These are phyloP conservation scores for Astropecten irregularis DNA, from an alignment of 53 echinoderm and acorn worm species.

Conservation along the genomic window DNA sequence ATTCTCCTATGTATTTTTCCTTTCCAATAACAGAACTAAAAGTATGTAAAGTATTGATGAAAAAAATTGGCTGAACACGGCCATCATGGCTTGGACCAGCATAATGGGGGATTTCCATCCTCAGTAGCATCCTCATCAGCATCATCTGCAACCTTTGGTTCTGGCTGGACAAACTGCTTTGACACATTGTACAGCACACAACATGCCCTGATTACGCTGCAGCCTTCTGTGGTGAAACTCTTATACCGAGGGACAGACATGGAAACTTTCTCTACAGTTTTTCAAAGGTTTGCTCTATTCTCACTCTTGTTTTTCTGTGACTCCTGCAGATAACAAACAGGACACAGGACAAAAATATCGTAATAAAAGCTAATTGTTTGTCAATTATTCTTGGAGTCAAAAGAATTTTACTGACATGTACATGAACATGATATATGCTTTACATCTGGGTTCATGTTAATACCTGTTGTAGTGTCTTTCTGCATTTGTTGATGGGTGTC, in stretches of 20 bases:
- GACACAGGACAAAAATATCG: too few species aligned
- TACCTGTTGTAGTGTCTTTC: not conserved
- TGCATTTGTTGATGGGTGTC: not conserved
- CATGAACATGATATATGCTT: too few species aligned
- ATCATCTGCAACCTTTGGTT: not conserved
- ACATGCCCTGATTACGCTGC: not conserved
- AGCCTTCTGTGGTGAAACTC: slow-evolving; percentile 8
- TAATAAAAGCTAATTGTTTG: too few species aligned
- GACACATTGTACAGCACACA: not conserved
- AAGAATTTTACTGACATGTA: too few species aligned
- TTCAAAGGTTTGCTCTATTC: slow-evolving; percentile 5
- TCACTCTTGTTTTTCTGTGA: not conserved
- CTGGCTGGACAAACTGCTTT: not conserved
- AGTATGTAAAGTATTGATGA: slow-evolving; percentile 23
- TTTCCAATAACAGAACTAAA: too few species aligned
- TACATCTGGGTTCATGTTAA: too few species aligned
- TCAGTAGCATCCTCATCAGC: not conserved
- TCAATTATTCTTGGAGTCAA: too few species aligned
- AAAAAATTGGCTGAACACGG: not conserved
- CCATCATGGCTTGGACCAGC: slow-evolving; percentile 4
- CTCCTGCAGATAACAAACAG: not conserved
- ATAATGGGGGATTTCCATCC: not conserved
- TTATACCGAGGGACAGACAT: not conserved
- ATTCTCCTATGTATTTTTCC: too few species aligned
- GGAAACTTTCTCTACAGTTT: slow-evolving; percentile 23